Base-by-base conservation (phyloP, 2,888 invertebrate species). In the Eristalinus sepulchralis region DNA sequence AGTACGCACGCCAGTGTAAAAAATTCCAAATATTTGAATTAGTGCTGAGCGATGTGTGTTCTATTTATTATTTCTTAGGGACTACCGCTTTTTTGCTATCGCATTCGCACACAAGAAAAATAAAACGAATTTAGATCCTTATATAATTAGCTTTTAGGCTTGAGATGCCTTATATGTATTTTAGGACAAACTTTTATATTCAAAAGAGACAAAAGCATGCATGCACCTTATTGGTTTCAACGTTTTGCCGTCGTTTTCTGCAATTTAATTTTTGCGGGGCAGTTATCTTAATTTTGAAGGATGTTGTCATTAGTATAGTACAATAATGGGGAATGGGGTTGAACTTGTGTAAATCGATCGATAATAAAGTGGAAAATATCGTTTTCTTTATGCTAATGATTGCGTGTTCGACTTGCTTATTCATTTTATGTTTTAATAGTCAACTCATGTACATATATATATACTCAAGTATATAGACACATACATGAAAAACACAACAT, bases 311-410 rank as follows among this genome's bases (percentile, higher is more conserved):
- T 47, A 2, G 17, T 47, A n/a, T 8, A 17, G 17, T n/a, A 17
- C 17, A 47, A 47, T 17, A 17, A 8, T 17, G 1, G 9, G 4
- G n/a, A 13, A 24, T 13, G 47, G 20, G 20, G 63, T 60, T 57
- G 59, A 76, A 39, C 22, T 68, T 67, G 66, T 71, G 73, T 68
- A 77, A 86, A 82, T 82, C 85, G 82, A 86, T 86, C 85, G 85
- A 86, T 86, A 86, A 64, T 53, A 73, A 55, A 72, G 47, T 17
- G 0, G 78, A 82, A 82, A 77, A 73, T 78, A 72, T 64, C 27
- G 67, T 77, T 64, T 27, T 60, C 59, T 82, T 39, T 82, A 57
- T 77, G 77, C 68, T 77, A 64, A 70, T 72, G 77, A 77, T 85
- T 85, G 85, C 85, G 85, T 86, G 85, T 82, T 77, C n/a, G 39